A percentile compares a stretch with the other conserved stretches of the same genome.
Evolutionary conservation across 2,113 vertebrate genomes (phyloP).

Genomic region (Athene cunicularia): DNA sequence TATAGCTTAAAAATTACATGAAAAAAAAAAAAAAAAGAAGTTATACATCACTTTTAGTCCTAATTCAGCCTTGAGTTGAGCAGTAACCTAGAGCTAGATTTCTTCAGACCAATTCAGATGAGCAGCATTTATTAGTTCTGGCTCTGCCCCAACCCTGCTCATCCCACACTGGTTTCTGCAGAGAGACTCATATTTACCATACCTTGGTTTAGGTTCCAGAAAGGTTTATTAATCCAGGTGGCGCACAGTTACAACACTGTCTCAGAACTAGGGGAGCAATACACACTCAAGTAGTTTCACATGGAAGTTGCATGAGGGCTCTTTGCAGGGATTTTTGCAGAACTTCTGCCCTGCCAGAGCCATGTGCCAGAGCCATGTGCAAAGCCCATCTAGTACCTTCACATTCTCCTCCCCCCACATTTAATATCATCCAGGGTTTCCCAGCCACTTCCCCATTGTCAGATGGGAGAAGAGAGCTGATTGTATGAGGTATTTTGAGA

Average conservation of each 20-base stretch:
- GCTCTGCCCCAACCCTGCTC: not conserved
- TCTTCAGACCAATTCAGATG: not conserved
- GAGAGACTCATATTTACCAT: not conserved
- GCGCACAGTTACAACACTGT: not conserved
- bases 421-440: not conserved
- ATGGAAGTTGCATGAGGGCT: not conserved
- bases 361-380: rapidly evolving
- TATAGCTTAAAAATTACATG: not conserved
- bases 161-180: not conserved
- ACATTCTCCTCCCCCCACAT: not conserved
- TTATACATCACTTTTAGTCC: not conserved
- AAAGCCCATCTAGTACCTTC: not conserved
- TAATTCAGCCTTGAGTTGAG: not conserved
- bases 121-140: not conserved
- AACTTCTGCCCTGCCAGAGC: not conserved
- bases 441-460: not conserved
- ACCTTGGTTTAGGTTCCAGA: not conserved
- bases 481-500: rapidly evolving
- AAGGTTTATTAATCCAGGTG: not conserved
- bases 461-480: not conserved
- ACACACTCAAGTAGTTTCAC: not conserved
- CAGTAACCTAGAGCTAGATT: not conserved
- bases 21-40: not conserved
- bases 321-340: not conserved
- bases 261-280: not conserved